A percentile compares a stretch with the other conserved stretches of the same genome.
These are phyloP conservation scores for Ptilonorhynchus violaceus DNA, from an alignment of 2,113 vertebrate genomes.

Conservation along the genomic window DNA sequence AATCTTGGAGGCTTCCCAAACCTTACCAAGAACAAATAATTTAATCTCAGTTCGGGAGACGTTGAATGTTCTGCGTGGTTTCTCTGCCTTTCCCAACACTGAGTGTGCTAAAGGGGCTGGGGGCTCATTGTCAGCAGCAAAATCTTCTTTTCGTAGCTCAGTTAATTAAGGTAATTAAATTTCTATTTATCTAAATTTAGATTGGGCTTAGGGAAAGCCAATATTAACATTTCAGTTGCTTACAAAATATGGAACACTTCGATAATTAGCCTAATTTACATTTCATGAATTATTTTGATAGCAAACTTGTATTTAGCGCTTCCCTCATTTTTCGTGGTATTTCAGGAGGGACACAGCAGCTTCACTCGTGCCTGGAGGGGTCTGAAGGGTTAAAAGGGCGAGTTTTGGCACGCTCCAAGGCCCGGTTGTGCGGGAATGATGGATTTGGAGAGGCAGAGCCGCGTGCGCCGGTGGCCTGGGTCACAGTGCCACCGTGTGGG, in stretches of 20 bases:
- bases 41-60: background rate
- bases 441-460: background rate
- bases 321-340: rapidly evolving
- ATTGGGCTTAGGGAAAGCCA: background rate
- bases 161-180: background rate
- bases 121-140: background rate
- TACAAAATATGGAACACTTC: background rate
- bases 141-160: background rate
- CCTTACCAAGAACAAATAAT: slow-evolving; percentile 14
- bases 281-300: background rate
- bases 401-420: background rate
- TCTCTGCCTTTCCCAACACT: rapidly evolving
- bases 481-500: slow-evolving; percentile 66
- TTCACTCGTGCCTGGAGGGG: rapidly evolving
- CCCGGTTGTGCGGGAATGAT: background rate
- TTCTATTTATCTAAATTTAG: background rate
- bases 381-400: rapidly evolving
- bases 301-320: background rate
- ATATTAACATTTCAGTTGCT: background rate
- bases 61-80: background rate
- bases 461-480: background rate
- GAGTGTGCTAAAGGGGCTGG: background rate
- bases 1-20: slow-evolving; percentile 41
- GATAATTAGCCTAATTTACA: background rate
- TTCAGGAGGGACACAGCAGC: background rate